Base-by-base conservation (phyloP, 2,888 invertebrate species). In the Campopleginae sp. region DNA sequence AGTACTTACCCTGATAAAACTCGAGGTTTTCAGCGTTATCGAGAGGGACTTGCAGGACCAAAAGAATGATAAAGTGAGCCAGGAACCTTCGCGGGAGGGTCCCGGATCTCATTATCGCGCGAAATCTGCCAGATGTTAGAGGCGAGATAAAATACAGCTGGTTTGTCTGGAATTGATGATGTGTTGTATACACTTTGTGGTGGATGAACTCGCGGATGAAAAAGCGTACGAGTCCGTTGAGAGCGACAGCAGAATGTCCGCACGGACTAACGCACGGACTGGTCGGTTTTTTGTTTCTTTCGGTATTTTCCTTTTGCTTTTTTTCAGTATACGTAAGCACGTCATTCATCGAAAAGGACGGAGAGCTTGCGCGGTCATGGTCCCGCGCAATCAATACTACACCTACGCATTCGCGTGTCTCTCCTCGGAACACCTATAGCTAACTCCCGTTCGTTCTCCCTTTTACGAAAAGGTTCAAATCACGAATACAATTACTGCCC, bases 311-410 rank as follows among this genome's bases (percentile, higher is more conserved):
- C n/a, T 65, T 65, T 14, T 19, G 17, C n/a, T 46, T 46, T 68
- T 68, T 68, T 68, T 68, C 31, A 27, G 63, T 89, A 90, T 92
- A 91, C 90, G 90, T 89, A 89, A 90, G 89, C 91, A 89, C 91
- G 92, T 91, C 92, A 90, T 91, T 91, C 91, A 92, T 92, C 90
- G 83, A 80, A 70, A 85, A 71, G 77, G 58, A 79, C 44, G 87
- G 82, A 83, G 91, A 92, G 92, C 89, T 91, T 92, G 92, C 92
- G 93, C 92, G 92, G 86, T 88, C 88, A 82, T 86, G 87, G 88
- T 87, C 87, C 84, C 78, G 46, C 84, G 82, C 87, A 90, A 90
- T 90, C 90, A 89, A 90, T 90, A 90, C 88, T 87, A 78, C 79
- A 80, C 81, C 80, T 80, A 79, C 75, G 63, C 81, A 27, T 74